Evolutionary conservation across 2,113 vertebrate species (phyloP), one percentile per base, ranked within the genome.

Genomic region (Abramis brama): DNA sequence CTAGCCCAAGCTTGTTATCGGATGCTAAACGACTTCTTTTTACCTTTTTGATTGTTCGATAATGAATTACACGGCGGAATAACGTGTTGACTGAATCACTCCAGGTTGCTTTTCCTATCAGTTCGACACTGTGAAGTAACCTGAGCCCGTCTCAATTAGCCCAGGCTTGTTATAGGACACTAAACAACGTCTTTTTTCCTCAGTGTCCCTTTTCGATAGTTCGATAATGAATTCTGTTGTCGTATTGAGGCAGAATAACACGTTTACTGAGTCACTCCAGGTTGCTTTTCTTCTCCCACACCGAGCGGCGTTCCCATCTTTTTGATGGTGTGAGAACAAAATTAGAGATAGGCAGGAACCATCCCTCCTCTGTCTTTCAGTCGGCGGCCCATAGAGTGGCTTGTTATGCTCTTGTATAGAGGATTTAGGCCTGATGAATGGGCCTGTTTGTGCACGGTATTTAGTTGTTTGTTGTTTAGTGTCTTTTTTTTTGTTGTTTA

Each of bases 331-430:
- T 96, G 95, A 97, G 96, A 96, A 96, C 96, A 96, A 96, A 96
- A 96, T 97, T 96, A 96, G 95, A 96, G 64, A 79, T 78, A 81
- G 84, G 57, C 62, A 25, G 77, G 33, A 73, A 47, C 89, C 95
- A 94, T 94, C 93, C 85, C 94, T 95, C 94, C 93, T 93, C 66
- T 94, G 94, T 95, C 95, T 96, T 95, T 96, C 95, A 95, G 95
- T 95, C 95, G 93, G 95, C 93, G 95, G 95, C 82, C 86, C 85
- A 90, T 80, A 90, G 85, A 84, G 83, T 62, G 80, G 82, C 83
- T 77, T 88, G 86, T 87, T 87, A 85, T 76, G 81, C 85, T 79
- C 87, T 86, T 86, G 85, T 89, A 83, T 86, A 75, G 83, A 75
- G 45, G 79, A 21, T 66, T 85, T 74, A 73, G 86, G 81, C 43